These are phyloP conservation scores for Leucoma salicis DNA, from an alignment of 2,888 invertebrate genomes.

Conservation along the genomic window DNA sequence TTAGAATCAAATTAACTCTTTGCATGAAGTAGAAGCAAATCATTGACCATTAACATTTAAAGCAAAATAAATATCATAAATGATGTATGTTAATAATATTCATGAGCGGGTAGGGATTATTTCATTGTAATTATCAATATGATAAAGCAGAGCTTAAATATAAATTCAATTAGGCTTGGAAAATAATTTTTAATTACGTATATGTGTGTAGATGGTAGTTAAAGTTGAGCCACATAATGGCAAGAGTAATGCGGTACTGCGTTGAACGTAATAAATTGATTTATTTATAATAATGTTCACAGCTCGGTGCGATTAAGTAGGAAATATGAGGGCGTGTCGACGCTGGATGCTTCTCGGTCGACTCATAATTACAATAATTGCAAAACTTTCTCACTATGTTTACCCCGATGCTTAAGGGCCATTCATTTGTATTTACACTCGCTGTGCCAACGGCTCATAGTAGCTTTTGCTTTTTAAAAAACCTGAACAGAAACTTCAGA, in stretches of 20 bases:
- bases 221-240: slow-evolving; percentile 44
- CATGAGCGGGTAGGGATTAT: slow-evolving; percentile 5
- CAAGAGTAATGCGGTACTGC: slow-evolving; percentile 47
- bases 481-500: slow-evolving; percentile 14
- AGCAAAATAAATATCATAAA: too few species aligned
- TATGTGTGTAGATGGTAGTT: slow-evolving; percentile 27
- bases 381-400: slow-evolving; percentile 70
- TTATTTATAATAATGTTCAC: slow-evolving; percentile 66
- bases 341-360: slow-evolving; percentile 65
- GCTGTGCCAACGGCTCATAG: slow-evolving; percentile 58
- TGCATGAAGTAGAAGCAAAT: too few species aligned
- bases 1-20: too few species aligned
- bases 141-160: slow-evolving; percentile 17
- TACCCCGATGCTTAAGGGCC: slow-evolving; percentile 59
- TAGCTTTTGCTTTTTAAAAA: slow-evolving; percentile 44
- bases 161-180: slow-evolving; percentile 17
- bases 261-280: slow-evolving; percentile 65
- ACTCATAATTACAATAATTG: slow-evolving; percentile 77
- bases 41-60: too few species aligned
- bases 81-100: too few species aligned
- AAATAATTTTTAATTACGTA: slow-evolving; percentile 29
- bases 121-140: slow-evolving; percentile 17
- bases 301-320: slow-evolving; percentile 71
- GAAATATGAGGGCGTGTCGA: slow-evolving; percentile 68
- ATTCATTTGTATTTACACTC: slow-evolving; percentile 69